Evolutionary conservation across 1,140 invertebrate species (phyloP).

Genomic region (Aphelenchoides avenae): DNA sequence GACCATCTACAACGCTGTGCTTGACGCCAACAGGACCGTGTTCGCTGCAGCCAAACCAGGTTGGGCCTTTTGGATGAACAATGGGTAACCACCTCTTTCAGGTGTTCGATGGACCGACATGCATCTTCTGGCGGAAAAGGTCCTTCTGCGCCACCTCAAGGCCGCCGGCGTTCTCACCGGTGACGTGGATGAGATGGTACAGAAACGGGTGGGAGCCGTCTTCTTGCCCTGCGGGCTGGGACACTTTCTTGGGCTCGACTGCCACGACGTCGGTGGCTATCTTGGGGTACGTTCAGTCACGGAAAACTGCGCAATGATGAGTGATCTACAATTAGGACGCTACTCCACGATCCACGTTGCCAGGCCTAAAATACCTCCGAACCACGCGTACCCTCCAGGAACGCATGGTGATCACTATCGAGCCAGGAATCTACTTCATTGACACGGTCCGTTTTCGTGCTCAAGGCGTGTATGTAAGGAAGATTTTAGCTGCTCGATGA

Average conservation of each 20-base stretch:
- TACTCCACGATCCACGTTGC: conserved; percentile 62
- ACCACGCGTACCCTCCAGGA: conserved; percentile 73
- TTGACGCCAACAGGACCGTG: conserved; percentile 77
- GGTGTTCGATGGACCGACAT: conserved; percentile 76
- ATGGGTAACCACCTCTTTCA: too few species aligned
- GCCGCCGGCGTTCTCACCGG: conserved; percentile 74
- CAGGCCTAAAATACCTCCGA: conserved; percentile 73
- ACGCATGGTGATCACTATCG: conserved; percentile 91
- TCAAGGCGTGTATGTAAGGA: not conserved
- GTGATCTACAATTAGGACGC: conserved; percentile 39
- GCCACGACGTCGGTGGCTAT: conserved; percentile 94
- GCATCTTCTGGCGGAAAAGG: conserved; percentile 78
- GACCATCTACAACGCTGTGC: conserved; percentile 85
- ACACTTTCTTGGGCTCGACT: conserved; percentile 72
- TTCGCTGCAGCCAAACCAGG: conserved; percentile 75
- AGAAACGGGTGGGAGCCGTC: conserved; percentile 70
- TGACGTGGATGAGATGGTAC: conserved; percentile 79
- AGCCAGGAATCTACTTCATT: conserved; percentile 93
- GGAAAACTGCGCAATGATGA: too few species aligned
- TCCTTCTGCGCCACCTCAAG: conserved; percentile 72
- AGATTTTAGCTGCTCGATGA: conserved; percentile 62
- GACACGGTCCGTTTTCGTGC: conserved; percentile 59
- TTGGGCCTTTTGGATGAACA: too few species aligned
- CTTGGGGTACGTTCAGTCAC: conserved; percentile 15
- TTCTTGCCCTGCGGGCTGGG: conserved; percentile 95